phyloP scores from a whole-genome alignment of 2,888 invertebrate genomes.

The Meteorus colon region DNA sequence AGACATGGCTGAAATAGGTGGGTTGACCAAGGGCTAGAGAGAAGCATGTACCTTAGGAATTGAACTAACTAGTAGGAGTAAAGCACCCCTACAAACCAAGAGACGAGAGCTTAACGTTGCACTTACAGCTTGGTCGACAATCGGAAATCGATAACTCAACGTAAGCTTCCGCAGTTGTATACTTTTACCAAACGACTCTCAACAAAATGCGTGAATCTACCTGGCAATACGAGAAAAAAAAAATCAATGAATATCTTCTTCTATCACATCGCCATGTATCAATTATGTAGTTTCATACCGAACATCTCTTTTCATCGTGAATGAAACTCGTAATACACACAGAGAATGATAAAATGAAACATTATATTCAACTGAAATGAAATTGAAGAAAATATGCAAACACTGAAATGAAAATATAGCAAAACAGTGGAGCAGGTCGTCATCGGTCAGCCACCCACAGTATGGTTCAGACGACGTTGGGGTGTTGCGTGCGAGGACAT shows the following conservation, averaged over 20 bases:
- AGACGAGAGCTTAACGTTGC: slow-evolving; percentile 47
- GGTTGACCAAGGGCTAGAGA: background rate
- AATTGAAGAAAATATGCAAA: slow-evolving; percentile 21
- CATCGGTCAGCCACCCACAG: slow-evolving; percentile 58
- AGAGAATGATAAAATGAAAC: background rate
- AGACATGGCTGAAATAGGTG: background rate
- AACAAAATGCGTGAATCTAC: slow-evolving; percentile 1
- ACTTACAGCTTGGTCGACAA: slow-evolving; percentile 45
- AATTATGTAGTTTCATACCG: too few species aligned
- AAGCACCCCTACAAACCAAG: slow-evolving; percentile 38
- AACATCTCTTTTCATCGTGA: too few species aligned
- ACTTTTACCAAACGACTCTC: slow-evolving; percentile 17
- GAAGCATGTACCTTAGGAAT: background rate
- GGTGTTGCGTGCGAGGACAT: slow-evolving; percentile 25
- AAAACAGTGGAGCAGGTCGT: slow-evolving; percentile 43
- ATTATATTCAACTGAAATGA: background rate
- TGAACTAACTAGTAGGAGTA: slow-evolving; percentile 25
- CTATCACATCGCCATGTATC: too few species aligned
- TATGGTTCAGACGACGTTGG: slow-evolving; percentile 41
- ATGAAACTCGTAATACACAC: background rate
- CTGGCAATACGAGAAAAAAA: background rate
- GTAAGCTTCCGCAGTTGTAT: slow-evolving; percentile 35
- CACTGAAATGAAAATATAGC: background rate
- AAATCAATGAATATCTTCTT: background rate
- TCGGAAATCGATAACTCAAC: slow-evolving; percentile 53